Evolutionary conservation across 2,888 invertebrate species (phyloP).

Genomic region (Lymantria monacha): DNA sequence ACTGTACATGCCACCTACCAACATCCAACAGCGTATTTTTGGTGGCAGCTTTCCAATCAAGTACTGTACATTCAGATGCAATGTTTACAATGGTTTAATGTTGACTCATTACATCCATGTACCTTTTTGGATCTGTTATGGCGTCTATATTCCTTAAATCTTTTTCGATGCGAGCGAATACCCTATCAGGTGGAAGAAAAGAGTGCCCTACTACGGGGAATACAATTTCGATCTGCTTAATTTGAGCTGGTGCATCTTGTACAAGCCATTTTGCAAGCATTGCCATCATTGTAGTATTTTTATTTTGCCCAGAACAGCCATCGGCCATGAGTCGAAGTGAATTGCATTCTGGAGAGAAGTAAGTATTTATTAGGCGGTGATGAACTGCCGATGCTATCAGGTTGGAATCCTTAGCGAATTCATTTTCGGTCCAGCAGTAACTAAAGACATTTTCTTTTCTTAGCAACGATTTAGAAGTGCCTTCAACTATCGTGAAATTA

Average conservation of each 20-base stretch:
- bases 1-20: slow-evolving; percentile 1
- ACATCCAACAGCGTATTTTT: not conserved
- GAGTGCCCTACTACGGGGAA: not conserved
- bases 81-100: not conserved
- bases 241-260: not conserved
- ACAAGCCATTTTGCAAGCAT: not conserved
- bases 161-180: not conserved
- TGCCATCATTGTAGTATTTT: not conserved
- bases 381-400: not conserved
- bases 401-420: not conserved
- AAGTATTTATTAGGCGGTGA: not conserved
- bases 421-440: not conserved
- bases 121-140: not conserved
- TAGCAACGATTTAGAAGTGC: not conserved
- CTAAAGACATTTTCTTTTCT: not conserved
- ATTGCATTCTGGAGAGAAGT: not conserved
- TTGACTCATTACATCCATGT: not conserved
- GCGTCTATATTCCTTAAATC: not conserved
- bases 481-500: not conserved
- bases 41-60: not conserved
- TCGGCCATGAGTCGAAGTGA: not conserved
- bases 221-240: not conserved
- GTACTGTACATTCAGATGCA: not conserved
- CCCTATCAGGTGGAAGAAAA: not conserved
- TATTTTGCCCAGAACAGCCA: not conserved